phyloP scores from a whole-genome alignment of 2,888 invertebrate species.

The Dryobotodes eremita region DNA sequence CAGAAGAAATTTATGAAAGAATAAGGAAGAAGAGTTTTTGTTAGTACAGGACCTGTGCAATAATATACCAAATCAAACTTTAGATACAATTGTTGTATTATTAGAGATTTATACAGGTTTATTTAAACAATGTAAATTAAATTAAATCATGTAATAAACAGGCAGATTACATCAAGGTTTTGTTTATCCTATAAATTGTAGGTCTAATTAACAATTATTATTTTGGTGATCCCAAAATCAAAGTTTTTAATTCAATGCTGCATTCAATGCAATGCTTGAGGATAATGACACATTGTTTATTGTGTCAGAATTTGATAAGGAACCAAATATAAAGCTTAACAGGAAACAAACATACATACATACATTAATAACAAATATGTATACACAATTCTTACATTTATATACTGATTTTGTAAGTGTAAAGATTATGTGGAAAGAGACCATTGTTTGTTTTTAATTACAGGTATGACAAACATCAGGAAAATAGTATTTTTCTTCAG shows the following conservation, averaged over 20 bases:
- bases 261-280: slow-evolving; percentile 11
- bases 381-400: slow-evolving; percentile 2
- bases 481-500: background rate
- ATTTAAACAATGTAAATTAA: background rate
- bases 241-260: background rate
- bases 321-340: slow-evolving; percentile 32
- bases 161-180: background rate
- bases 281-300: slow-evolving; percentile 25
- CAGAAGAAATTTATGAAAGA: background rate
- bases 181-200: background rate
- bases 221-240: background rate
- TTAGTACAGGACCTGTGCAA: too few relatives aligned
- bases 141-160: background rate
- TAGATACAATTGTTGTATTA: background rate
- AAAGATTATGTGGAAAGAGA: background rate
- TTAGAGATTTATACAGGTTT: background rate
- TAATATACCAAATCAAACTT: background rate
- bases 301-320: slow-evolving; percentile 10
- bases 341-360: slow-evolving; percentile 40
- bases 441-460: background rate
- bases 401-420: background rate
- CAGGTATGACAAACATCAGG: background rate
- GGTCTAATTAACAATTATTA: too few relatives aligned
- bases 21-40: background rate
- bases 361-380: slow-evolving; percentile 29